These are phyloP conservation scores for Tretioscincus oriximinensis DNA, from an alignment of 2,113 vertebrate species.

Conservation along the genomic window DNA sequence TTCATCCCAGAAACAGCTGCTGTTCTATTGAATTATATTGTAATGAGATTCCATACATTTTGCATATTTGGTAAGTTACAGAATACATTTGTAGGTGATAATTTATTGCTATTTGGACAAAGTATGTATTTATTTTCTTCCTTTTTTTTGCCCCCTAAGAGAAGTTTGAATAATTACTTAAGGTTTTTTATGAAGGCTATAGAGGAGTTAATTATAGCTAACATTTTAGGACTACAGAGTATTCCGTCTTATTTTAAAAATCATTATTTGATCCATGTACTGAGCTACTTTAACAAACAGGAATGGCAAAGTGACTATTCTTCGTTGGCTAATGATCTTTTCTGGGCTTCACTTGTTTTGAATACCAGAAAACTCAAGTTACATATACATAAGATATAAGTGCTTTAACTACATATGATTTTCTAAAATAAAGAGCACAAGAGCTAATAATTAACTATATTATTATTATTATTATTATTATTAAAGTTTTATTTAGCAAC, in stretches of 20 bases:
- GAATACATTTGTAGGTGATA: not conserved
- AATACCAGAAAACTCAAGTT: constrained; percentile 3
- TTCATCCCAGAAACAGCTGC: not conserved
- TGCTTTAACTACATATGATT: constrained; percentile 30
- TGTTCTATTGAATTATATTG: not conserved
- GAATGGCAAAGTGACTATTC: constrained; percentile 6
- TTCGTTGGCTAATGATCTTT: constrained; percentile 27
- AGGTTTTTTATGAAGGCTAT: not conserved
- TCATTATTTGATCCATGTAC: not conserved
- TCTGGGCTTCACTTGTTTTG: constrained; percentile 15
- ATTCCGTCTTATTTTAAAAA: not conserved
- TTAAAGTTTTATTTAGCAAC: constrained; percentile 26
- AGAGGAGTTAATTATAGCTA: not conserved
- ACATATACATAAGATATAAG: constrained; percentile 5
- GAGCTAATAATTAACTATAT: constrained; percentile 19
- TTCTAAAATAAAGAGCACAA: constrained; percentile 33
- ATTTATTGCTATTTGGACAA: not conserved
- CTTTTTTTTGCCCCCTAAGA: not conserved
- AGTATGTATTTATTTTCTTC: not conserved
- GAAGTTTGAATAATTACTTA: not conserved
- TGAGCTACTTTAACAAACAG: not conserved
- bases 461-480: constrained; percentile 5
- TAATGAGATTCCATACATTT: not conserved
- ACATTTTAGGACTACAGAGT: constrained; percentile 1
- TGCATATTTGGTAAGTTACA: not conserved